Conservation (phyloP, 2,797 vertebrate genomes). For the Zalophus californianus region DNA sequence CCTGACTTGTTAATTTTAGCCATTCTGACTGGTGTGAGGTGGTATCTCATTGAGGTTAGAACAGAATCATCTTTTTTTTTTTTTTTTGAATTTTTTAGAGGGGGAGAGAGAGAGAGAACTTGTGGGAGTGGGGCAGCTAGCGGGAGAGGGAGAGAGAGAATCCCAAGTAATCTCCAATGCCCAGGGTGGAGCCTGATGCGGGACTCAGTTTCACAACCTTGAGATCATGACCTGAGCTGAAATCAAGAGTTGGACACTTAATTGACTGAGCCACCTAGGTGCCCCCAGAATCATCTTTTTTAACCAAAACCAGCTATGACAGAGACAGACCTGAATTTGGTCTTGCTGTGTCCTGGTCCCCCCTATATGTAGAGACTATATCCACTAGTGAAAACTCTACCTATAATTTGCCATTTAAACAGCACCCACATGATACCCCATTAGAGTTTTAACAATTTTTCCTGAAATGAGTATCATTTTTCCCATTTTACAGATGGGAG, state of each 20-base stretch:
- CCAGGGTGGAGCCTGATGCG: not conserved
- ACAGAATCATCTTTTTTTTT: not conserved
- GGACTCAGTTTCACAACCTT: not conserved
- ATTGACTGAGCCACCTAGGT: not conserved
- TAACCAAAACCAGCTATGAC: not conserved
- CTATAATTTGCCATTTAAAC: not conserved
- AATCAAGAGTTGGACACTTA: not conserved
- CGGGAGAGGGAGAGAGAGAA: not conserved
- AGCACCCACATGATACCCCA: no score
- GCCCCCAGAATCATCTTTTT: not conserved
- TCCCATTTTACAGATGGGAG: not conserved
- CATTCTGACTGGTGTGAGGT: no score
- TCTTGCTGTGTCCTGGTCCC: not conserved
- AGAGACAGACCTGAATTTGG: not conserved
- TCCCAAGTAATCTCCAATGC: not conserved
- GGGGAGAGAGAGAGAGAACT: no score
- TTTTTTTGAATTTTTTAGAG: not conserved
- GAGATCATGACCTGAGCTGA: not conserved
- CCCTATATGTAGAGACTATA: not conserved
- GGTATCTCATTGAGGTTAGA: not conserved
- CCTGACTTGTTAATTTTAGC: no score
- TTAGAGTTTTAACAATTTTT: not conserved
- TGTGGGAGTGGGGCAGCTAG: not conserved
- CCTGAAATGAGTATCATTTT: not conserved
- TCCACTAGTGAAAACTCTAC: no score